Conservation (phyloP, 2,797 vertebrate species). For the Numenius phaeopus region DNA sequence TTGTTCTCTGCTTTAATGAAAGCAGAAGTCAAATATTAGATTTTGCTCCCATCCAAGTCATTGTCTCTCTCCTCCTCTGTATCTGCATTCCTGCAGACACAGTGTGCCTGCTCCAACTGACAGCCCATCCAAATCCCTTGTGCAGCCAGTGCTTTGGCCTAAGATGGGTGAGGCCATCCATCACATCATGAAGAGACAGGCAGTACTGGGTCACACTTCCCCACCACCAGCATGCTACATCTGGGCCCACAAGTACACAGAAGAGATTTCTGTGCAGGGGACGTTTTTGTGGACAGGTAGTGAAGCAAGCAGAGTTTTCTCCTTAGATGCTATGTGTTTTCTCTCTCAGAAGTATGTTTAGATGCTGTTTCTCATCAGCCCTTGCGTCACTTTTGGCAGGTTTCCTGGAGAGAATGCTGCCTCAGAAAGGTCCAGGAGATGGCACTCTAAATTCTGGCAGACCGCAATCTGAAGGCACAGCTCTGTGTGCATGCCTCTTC, state of each 20-base stretch:
- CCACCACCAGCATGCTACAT: background rate
- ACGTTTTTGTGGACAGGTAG: background rate
- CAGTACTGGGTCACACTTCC: background rate
- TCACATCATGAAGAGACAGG: background rate
- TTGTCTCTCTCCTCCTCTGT: background rate
- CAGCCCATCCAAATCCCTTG: background rate
- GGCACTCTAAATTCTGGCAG: background rate
- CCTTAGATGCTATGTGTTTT: background rate
- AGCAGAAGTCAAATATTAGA: background rate
- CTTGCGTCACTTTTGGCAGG: background rate
- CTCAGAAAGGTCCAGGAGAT: background rate
- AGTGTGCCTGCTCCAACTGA: background rate
- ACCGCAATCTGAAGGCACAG: background rate
- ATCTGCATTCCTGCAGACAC: background rate
- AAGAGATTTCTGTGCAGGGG: background rate
- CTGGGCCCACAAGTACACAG: background rate
- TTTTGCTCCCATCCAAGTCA: background rate
- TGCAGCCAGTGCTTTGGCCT: background rate
- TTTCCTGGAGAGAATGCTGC: background rate
- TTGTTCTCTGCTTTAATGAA: background rate
- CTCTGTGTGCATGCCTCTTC: background rate
- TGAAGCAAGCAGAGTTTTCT: background rate
- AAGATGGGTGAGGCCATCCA: background rate
- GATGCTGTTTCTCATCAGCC: background rate
- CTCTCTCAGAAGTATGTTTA: background rate